Evolutionary conservation across 2,888 invertebrate genomes (phyloP), one percentile per base, ranked within the genome.

Genomic region (Nemotelus nigrinus): DNA sequence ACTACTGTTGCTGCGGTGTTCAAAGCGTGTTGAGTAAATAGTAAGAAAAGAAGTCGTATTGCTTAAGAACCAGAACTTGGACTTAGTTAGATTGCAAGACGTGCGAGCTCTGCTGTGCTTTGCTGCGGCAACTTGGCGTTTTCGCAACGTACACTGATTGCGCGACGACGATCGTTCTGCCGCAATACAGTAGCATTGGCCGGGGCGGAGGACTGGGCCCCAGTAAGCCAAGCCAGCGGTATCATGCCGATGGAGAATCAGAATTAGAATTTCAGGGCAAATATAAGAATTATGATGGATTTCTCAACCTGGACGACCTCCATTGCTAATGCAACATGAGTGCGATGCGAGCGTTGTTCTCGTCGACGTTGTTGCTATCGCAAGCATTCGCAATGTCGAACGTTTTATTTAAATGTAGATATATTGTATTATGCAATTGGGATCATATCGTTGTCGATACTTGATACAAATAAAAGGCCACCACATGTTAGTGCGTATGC

Each of bases 221-320:
- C 6, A 50, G 5, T n/a, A 10, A 57, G 57, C 3, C 4, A 57
- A 57, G 25, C n/a, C 10, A 25, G 57, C 4, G 57, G 10, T 10
- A 7, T 7, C 10, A 57, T n/a, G 10, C 1, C 3, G 25, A 57
- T 57, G 57, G 4, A 57, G 25, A 60, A 25, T 60, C n/a, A 60
- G 41, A 60, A 60, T 60, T 25, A 60, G 60, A 60, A 60, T 60
- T 60, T 39, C 41, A 60, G 60, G 60, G 60, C 41, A 60, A 60
- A 60, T 43, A 7, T 58, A 58, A n/a, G 58, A 58, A n/a, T 58
- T 58, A 58, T 4, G 58, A 58, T 7, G 58, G 58, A 58, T 25
- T 50, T 50, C 50, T 50, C 50, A 58, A 58, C 25, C 58, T 58
- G 58, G 58, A 58, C 8, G 8, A 25, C 25, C 58, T 58, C 58